A percentile compares a stretch with the other conserved stretches of the same genome.
phyloP scores from a whole-genome alignment of 2,797 vertebrate species.

The Yasuhikotakia modesta region DNA sequence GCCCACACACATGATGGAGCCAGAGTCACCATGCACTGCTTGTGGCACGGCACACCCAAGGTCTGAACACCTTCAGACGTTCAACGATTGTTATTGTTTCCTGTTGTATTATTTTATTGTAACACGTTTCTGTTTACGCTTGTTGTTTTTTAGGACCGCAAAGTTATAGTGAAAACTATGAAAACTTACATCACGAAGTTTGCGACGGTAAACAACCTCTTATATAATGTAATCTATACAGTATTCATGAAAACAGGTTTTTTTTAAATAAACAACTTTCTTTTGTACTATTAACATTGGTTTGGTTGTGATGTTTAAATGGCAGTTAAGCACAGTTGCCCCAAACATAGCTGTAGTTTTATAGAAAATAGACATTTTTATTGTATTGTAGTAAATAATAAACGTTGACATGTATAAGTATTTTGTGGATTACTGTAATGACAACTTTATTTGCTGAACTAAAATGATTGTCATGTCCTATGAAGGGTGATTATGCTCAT shows the following conservation, averaged over 20 bases:
- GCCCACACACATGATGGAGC: conserved; percentile 94
- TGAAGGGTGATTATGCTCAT: conserved; percentile 91
- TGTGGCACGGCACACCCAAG: conserved; percentile 96
- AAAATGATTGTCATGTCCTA: conserved; percentile 8
- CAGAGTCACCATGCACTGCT: conserved; percentile 91
- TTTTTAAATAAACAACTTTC: no score
- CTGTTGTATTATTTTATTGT: background rate
- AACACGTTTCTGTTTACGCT: background rate
- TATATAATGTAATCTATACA: background rate
- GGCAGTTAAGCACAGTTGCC: no score
- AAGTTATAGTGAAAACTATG: conserved; percentile 96
- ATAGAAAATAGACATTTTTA: no score
- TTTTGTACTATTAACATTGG: no score
- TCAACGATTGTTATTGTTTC: background rate
- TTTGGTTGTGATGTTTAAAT: no score
- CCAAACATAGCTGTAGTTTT: no score
- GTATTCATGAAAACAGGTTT: background rate
- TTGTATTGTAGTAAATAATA: no score
- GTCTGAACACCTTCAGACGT: conserved; percentile 60
- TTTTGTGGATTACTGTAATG: no score
- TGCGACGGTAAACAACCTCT: conserved; percentile 82
- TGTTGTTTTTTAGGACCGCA: conserved; percentile 85
- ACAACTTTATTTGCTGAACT: background rate
- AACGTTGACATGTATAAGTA: no score
- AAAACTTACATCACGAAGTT: conserved; percentile 93